Base-by-base conservation (phyloP, 2,797 vertebrate genomes). In the Propithecus deckenii region DNA sequence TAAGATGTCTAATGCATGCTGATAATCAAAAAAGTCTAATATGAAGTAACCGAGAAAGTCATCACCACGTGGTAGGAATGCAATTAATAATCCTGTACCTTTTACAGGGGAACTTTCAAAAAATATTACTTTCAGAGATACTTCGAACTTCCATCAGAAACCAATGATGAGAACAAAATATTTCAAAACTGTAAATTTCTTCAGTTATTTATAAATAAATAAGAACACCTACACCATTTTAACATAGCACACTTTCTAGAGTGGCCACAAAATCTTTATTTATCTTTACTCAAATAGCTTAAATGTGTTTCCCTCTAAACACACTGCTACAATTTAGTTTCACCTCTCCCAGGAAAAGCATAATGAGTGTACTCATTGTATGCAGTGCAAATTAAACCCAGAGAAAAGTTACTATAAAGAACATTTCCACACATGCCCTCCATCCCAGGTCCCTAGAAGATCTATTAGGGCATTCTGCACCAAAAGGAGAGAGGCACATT, bases 391-490 rank as follows among this genome's bases (percentile, higher is more conserved):
- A 72, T 87, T 86, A 92, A 98, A 94, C 32, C 89, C 92, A 96
- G 97, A 85, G 1, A 76, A 71, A 93, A 94, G 78, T 96, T 95
- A 50, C 52, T 94, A 32, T 43, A 97, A 90, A 85, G 72, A 94
- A 55, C 0, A 15, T 69, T 91, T 57, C 2, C n/a, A n/a, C 50
- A 3, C 25, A 59, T 94, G 71, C 46, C 89, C 50, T 95, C 89
- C 59, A 95, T 88, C 67, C 89, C 57, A 69, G 81, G 55, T 67
- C 72, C 52, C 38, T 85, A 59, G 69, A 85, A 95, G 85, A 87
- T 48, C 22, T 89, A 75, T 52, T 57, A 88, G 48, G 30, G 28
- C 28, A 67, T 89, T 91, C 18, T 57, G 74, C 71, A 89, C 83
- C 63, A 74, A 94, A 74, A 86, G 32, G 4, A 74, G n/a, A 95